Percentiles rank a stretch among this genome's conserved stretches.
phyloP scores from a whole-genome alignment of 1,140 invertebrate species.

The Coptotermes formosanus region DNA sequence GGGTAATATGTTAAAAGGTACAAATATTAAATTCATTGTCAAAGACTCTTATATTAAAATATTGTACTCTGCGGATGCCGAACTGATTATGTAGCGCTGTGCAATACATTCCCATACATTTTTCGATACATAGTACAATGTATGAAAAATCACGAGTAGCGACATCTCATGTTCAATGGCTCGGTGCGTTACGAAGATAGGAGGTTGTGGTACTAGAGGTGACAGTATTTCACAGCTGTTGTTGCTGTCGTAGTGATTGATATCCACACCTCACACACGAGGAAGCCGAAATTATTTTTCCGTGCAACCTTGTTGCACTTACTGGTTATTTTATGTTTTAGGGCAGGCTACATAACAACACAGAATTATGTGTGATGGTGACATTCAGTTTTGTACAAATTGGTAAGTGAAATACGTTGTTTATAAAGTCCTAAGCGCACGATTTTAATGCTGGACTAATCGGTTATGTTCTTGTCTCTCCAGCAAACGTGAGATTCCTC shows the following conservation, averaged over 20 bases:
- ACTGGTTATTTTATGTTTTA: not conserved
- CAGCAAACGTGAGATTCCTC: conserved; percentile 49
- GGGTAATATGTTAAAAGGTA: too few species aligned
- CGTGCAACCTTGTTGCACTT: not conserved
- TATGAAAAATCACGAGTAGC: not conserved
- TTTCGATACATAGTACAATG: not conserved
- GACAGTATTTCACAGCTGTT: not conserved
- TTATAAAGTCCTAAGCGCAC: not conserved
- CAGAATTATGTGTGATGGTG: conserved; percentile 7
- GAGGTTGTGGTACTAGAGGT: not conserved
- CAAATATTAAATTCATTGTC: too few species aligned
- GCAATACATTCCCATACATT: not conserved
- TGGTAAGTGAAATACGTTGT: conserved; percentile 5
- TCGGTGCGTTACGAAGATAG: not conserved
- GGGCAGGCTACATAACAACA: not conserved
- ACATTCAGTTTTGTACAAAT: conserved; percentile 24
- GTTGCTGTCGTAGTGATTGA: not conserved
- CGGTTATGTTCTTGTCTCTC: conserved; percentile 33
- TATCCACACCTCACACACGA: not conserved
- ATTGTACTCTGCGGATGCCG: too few species aligned
- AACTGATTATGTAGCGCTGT: too few species aligned
- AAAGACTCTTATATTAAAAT: too few species aligned
- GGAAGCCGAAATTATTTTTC: not conserved
- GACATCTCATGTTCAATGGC: not conserved
- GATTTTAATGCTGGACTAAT: not conserved